phyloP scores from a whole-genome alignment of 1,140 invertebrate species.

The Dendroctonus ponderosae region DNA sequence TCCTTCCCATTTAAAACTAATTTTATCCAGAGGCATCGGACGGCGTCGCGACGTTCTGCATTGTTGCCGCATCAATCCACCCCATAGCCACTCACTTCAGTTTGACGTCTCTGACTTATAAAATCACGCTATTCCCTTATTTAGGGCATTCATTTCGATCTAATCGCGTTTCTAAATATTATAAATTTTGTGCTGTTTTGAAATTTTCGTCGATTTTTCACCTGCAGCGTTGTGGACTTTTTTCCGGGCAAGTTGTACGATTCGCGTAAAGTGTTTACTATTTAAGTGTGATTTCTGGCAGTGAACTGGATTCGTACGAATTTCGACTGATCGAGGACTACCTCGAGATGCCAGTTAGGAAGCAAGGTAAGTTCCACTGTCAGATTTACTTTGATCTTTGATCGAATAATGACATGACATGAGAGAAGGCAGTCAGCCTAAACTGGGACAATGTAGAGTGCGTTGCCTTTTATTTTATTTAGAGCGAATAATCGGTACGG shows the following conservation, averaged over 20 bases:
- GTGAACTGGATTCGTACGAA: slow-evolving; percentile 24
- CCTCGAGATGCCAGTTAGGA: slow-evolving; percentile 23
- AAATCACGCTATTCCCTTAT: slow-evolving; percentile 14
- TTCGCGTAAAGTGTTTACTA: background rate
- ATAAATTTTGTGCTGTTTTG: background rate
- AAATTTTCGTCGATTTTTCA: slow-evolving; percentile 1
- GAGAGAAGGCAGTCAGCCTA: background rate
- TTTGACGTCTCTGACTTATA: slow-evolving; percentile 11
- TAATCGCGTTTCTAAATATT: slow-evolving; percentile 9
- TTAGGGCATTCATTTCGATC: slow-evolving; percentile 9
- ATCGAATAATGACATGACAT: background rate
- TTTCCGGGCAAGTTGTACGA: background rate
- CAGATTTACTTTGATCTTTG: background rate
- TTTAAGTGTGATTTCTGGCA: slow-evolving; percentile 2
- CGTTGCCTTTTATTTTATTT: background rate
- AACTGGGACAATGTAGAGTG: background rate
- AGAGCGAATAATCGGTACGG: background rate
- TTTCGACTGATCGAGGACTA: slow-evolving; percentile 22
- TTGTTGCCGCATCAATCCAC: slow-evolving; percentile 19
- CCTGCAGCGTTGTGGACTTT: background rate
- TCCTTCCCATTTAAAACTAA: background rate
- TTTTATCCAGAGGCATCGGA: slow-evolving; percentile 15
- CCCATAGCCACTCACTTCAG: slow-evolving; percentile 15
- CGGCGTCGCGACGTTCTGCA: slow-evolving; percentile 23
- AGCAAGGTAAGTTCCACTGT: slow-evolving; percentile 14